phyloP scores from a whole-genome alignment of 2,888 invertebrate species.

The Pachliopta kotzebuea region DNA sequence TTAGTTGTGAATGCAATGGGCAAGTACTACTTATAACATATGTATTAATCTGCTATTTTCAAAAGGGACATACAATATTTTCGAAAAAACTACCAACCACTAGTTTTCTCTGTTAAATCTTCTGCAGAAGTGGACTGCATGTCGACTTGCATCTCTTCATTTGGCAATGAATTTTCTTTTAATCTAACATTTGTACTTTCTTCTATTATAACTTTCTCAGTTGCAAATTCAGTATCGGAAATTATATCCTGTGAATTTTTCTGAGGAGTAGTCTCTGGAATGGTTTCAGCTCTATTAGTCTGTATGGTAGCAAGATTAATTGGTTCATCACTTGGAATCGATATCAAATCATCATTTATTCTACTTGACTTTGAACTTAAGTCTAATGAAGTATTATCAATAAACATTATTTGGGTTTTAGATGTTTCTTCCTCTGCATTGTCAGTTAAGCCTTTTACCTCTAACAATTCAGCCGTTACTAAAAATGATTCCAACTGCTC shows the following conservation, averaged over 20 bases:
- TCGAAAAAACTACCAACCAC: conserved; percentile 42
- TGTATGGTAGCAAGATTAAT: conserved; percentile 71
- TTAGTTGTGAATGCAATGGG: no score
- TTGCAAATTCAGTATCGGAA: conserved; percentile 47
- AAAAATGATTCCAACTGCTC: conserved; percentile 89
- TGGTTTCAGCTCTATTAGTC: conserved; percentile 58
- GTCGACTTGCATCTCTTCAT: conserved; percentile 73
- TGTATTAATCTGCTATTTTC: no score
- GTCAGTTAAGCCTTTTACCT: conserved; percentile 88
- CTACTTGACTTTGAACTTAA: conserved; percentile 66
- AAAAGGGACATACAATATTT: no score
- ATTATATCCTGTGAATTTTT: conserved; percentile 17
- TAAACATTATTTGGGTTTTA: conserved; percentile 55
- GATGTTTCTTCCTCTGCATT: conserved; percentile 70
- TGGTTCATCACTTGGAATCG: conserved; percentile 63
- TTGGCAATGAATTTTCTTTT: conserved; percentile 40
- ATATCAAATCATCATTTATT: conserved; percentile 51
- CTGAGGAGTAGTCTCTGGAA: conserved; percentile 43
- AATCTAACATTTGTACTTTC: conserved; percentile 47
- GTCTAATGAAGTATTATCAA: conserved; percentile 65
- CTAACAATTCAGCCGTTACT: conserved; percentile 87
- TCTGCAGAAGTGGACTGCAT: conserved; percentile 62
- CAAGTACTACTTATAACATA: no score
- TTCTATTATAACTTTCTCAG: conserved; percentile 45
- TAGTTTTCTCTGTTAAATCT: conserved; percentile 70